phyloP scores from a whole-genome alignment of 2,113 vertebrate species.

The Prunella himalayana region DNA sequence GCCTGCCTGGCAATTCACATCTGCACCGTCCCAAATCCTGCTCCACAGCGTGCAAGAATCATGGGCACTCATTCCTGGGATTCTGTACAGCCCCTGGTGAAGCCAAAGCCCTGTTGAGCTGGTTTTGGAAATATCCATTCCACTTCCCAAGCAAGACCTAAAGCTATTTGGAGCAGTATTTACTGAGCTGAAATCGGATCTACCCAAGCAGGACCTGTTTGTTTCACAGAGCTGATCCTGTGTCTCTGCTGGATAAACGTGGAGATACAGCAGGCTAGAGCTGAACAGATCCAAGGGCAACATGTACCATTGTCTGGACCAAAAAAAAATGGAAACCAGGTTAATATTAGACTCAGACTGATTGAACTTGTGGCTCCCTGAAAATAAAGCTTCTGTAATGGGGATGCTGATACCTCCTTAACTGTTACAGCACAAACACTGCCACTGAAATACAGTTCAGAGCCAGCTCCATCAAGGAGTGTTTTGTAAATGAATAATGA shows the following conservation, averaged over 20 bases:
- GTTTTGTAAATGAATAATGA: conserved; percentile 22
- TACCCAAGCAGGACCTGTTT: not conserved
- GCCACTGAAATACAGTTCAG: not conserved
- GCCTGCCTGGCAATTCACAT: not conserved
- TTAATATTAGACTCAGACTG: not conserved
- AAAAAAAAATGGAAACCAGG: not conserved
- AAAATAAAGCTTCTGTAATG: not conserved
- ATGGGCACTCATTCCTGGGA: fast-evolving
- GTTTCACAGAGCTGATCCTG: not conserved
- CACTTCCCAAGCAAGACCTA: not conserved
- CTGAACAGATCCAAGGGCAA: not conserved
- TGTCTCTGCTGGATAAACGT: not conserved
- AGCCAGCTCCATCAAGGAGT: not conserved
- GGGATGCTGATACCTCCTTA: not conserved
- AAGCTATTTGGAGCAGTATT: not conserved
- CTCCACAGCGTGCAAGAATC: fast-evolving
- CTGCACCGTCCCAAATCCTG: not conserved
- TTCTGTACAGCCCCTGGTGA: fast-evolving
- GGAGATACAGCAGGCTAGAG: not conserved
- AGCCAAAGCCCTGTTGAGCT: not conserved
- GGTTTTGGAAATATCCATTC: not conserved
- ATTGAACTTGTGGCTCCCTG: not conserved
- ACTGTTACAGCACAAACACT: not conserved
- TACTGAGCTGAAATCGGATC: not conserved
- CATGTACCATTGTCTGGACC: fast-evolving